Conservation (phyloP, 2,113 vertebrate genomes). For the Columbina picui region DNA sequence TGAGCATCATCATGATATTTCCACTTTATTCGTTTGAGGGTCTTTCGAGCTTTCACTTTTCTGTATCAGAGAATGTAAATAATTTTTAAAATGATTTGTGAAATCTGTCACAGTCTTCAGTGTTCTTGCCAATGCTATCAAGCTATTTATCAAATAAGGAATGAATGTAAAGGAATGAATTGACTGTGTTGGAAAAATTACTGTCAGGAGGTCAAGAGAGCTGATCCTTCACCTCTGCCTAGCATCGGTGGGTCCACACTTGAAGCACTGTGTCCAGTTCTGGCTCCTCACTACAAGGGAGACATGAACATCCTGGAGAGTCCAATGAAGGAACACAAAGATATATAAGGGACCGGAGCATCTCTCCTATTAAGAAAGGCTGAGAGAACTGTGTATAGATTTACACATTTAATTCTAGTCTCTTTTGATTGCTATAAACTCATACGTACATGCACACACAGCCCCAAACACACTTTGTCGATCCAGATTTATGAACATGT, state of each 20-base stretch:
- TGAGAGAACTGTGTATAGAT: background rate
- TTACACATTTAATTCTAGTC: background rate
- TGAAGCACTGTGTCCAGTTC: background rate
- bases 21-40: rapidly evolving
- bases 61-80: background rate
- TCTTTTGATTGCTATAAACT: background rate
- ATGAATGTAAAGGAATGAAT: too few species aligned
- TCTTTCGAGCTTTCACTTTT: background rate
- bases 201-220: background rate
- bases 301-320: background rate
- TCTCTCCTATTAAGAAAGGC: background rate
- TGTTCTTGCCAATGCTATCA: background rate
- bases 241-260: background rate
- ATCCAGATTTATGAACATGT: background rate
- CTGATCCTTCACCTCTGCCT: background rate
- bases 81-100: background rate
- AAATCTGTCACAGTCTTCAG: background rate
- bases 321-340: rapidly evolving
- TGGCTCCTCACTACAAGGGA: background rate
- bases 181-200: background rate
- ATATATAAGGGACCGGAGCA: background rate
- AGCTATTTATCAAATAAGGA: background rate
- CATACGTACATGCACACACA: background rate
- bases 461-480: background rate
- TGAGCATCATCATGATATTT: background rate